phyloP scores from a whole-genome alignment of 2,888 invertebrate species.

The Bimastos eiseni region DNA sequence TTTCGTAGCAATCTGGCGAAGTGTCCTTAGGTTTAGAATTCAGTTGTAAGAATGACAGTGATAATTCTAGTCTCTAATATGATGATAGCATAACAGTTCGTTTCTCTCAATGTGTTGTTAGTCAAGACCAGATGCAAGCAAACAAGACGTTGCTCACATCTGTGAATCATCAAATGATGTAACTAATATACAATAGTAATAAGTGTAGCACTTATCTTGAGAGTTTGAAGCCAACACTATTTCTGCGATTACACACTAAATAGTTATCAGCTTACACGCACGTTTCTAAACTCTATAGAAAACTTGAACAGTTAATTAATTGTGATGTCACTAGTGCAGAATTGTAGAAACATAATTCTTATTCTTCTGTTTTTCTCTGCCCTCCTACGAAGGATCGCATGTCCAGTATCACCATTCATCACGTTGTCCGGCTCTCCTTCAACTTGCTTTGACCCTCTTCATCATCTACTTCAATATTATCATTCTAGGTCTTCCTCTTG shows the following conservation, averaged over 20 bases:
- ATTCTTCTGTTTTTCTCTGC: too few relatives aligned
- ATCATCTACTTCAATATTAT: too few relatives aligned
- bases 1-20: neutral
- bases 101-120: neutral
- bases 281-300: neutral
- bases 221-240: neutral
- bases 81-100: neutral
- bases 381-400: too few relatives aligned
- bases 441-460: too few relatives aligned
- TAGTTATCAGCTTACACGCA: neutral
- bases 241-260: neutral
- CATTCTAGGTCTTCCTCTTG: too few relatives aligned
- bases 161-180: neutral
- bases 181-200: neutral
- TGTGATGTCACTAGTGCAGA: too few relatives aligned
- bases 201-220: neutral
- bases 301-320: too few relatives aligned
- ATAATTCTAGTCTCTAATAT: neutral
- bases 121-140: neutral
- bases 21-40: neutral
- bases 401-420: too few relatives aligned
- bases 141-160: neutral
- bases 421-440: too few relatives aligned
- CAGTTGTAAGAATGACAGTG: neutral
- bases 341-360: too few relatives aligned